Conservation (phyloP, 2,113 vertebrate genomes). For the Toxotes chatareus region DNA sequence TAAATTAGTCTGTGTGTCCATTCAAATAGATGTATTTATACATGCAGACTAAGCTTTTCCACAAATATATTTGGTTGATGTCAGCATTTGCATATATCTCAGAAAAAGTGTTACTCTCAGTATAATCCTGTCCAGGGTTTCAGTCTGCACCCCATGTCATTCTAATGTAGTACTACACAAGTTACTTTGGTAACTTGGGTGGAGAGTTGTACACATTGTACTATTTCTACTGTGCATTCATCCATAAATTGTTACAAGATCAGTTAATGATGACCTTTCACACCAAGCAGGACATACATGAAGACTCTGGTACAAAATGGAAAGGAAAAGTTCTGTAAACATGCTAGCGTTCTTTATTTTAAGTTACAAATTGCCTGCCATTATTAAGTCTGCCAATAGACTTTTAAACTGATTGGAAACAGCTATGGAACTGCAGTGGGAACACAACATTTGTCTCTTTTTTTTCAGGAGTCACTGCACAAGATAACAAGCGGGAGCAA, state of each 20-base stretch:
- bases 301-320: neutral
- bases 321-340: neutral
- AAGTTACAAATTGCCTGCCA: neutral
- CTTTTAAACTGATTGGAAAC: neutral
- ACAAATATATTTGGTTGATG: neutral
- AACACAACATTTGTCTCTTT: neutral
- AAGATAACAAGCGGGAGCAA: neutral
- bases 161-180: neutral
- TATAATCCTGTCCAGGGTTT: neutral
- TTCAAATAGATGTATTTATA: neutral
- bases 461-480: neutral
- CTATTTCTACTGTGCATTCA: neutral
- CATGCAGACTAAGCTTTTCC: neutral
- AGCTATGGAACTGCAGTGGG: neutral
- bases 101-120: neutral
- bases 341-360: neutral
- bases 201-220: neutral
- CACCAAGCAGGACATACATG: neutral
- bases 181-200: neutral
- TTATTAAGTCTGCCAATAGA: neutral
- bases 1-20: constrained; percentile 14
- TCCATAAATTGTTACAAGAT: neutral
- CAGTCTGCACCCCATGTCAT: neutral
- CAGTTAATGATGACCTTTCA: constrained; percentile 4
- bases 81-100: too few relatives aligned